Percentiles rank a stretch among this genome's conserved stretches.
These are phyloP conservation scores for Mythimna albipuncta DNA, from an alignment of 2,888 invertebrate species.

Conservation along the genomic window DNA sequence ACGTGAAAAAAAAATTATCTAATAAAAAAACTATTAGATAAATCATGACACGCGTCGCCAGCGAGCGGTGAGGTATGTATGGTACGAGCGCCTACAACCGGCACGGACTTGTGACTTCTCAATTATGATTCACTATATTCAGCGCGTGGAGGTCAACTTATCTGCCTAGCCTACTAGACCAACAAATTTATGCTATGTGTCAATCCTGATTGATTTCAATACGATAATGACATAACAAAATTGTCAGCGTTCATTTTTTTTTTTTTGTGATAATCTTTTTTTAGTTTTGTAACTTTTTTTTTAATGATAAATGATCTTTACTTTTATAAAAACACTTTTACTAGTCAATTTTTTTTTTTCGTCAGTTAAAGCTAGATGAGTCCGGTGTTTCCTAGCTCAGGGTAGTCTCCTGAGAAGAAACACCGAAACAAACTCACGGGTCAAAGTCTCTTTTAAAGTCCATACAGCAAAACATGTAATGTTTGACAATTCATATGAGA, in stretches of 20 bases:
- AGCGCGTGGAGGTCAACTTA: neutral
- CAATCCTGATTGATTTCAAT: neutral
- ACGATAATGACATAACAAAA: neutral
- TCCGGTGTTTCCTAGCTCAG: too few species aligned
- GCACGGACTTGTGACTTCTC: slow-evolving; percentile 18
- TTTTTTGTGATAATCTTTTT: neutral
- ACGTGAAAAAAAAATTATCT: slow-evolving; percentile 15
- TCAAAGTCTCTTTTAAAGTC: too few species aligned
- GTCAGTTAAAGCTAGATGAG: too few species aligned
- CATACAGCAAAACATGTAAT: too few species aligned
- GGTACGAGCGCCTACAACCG: slow-evolving; percentile 18
- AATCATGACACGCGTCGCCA: slow-evolving; percentile 11
- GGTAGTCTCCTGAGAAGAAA: too few species aligned
- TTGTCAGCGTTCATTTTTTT: neutral
- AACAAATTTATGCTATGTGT: slow-evolving; percentile 3
- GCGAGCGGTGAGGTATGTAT: neutral
- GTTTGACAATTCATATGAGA: too few species aligned
- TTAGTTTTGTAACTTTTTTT: too few species aligned
- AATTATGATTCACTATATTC: slow-evolving; percentile 6
- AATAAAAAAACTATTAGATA: slow-evolving; percentile 32
- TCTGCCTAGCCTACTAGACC: neutral
- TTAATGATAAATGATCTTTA: too few species aligned
- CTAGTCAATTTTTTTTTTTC: too few species aligned
- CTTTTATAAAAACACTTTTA: too few species aligned
- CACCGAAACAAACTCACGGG: too few species aligned